phyloP scores from a whole-genome alignment of 2,888 invertebrate species.

The Apamea anceps region DNA sequence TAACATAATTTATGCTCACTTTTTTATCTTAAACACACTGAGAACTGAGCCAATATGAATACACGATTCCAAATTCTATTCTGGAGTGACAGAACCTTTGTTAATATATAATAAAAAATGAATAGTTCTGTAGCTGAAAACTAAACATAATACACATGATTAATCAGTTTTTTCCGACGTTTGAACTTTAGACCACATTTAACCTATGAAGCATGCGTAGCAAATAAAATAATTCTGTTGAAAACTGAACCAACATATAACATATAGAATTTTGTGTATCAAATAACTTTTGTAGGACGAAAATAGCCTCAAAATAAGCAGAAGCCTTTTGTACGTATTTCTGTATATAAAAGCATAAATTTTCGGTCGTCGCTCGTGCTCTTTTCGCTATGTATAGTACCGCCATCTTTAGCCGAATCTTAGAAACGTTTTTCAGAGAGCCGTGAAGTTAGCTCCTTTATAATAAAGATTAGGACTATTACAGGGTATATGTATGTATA shows the following conservation, averaged over 20 bases:
- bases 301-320: background rate
- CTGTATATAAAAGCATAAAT: constrained; percentile 15
- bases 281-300: background rate
- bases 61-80: background rate
- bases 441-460: constrained; percentile 58
- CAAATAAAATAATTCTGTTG: background rate
- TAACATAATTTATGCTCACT: background rate
- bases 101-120: background rate
- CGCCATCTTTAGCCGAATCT: constrained; percentile 64
- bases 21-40: background rate
- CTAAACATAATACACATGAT: background rate
- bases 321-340: constrained; percentile 2
- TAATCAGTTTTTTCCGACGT: background rate
- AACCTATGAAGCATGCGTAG: background rate
- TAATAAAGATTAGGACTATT: constrained; percentile 45
- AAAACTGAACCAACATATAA: background rate
- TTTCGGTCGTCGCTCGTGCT: constrained; percentile 27
- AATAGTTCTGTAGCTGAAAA: background rate
- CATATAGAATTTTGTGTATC: background rate
- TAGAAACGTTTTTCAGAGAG: constrained; percentile 58
- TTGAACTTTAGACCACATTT: constrained; percentile 1
- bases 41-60: background rate
- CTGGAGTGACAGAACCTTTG: background rate
- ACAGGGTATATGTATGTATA: constrained; percentile 38
- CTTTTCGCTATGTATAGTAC: constrained; percentile 48